Percentiles rank a stretch among this genome's conserved stretches.
Conservation (phyloP, 2,113 vertebrate species). For the Laticauda laticaudata region DNA sequence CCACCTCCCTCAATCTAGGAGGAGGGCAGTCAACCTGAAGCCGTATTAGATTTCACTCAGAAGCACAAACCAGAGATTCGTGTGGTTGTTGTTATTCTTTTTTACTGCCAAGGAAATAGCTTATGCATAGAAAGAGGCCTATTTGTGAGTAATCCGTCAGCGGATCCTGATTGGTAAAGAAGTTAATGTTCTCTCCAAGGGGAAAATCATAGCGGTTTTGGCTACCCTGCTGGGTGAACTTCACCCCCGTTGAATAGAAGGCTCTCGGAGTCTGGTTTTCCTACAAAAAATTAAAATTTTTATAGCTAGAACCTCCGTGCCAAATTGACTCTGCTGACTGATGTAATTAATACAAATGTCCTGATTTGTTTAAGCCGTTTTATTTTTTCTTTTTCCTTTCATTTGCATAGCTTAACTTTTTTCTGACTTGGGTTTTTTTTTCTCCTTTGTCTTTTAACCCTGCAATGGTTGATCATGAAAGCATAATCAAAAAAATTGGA, state of each 20-base stretch:
- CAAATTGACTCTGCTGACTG: not conserved
- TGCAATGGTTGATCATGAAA: not conserved
- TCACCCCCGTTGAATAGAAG: not conserved
- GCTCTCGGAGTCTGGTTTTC: not conserved
- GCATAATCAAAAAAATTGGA: too few relatives aligned
- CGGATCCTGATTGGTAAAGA: not conserved
- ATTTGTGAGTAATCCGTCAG: constrained; percentile 32
- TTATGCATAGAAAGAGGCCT: constrained; percentile 41
- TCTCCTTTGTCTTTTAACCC: not conserved
- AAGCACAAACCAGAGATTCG: accelerated
- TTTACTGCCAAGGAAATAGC: constrained; percentile 39
- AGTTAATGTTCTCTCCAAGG: constrained; percentile 45
- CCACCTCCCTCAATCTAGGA: not conserved
- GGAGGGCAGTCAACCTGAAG: constrained; percentile 32
- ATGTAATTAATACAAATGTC: constrained; percentile 9
- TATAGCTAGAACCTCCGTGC: not conserved
- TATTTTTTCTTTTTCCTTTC: not conserved
- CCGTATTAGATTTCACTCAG: not conserved
- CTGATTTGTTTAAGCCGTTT: not conserved
- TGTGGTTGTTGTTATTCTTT: not conserved
- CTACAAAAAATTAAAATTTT: not conserved
- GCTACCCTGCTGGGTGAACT: not conserved
- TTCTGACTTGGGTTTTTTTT: not conserved
- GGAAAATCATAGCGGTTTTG: not conserved
- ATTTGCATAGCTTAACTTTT: not conserved